Conservation (phyloP, 1,140 invertebrate species). For the Proales similis region DNA sequence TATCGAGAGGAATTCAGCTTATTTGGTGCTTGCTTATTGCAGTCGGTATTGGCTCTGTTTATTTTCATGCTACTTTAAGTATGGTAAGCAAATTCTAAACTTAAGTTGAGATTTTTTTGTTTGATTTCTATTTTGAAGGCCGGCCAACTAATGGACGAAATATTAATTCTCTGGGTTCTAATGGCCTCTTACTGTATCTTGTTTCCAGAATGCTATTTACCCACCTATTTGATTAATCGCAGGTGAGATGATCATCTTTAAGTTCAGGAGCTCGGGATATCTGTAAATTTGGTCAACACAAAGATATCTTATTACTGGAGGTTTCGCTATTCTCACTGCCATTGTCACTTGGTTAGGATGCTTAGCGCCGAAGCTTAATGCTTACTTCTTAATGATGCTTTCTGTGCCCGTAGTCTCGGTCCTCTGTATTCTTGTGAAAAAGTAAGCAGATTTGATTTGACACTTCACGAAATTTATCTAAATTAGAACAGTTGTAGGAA, state of each 20-base stretch:
- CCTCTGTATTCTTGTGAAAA: slow-evolving; percentile 61
- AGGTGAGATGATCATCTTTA: slow-evolving; percentile 54
- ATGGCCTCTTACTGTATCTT: slow-evolving; percentile 68
- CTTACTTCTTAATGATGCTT: slow-evolving; percentile 63
- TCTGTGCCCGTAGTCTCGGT: slow-evolving; percentile 63
- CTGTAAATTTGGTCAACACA: slow-evolving; percentile 13
- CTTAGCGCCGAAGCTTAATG: slow-evolving; percentile 9
- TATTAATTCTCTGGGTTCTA: slow-evolving; percentile 71
- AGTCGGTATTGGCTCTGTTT: slow-evolving; percentile 69
- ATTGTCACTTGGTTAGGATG: slow-evolving; percentile 24
- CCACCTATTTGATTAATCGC: slow-evolving; percentile 60
- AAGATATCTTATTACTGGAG: not conserved
- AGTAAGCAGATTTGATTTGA: slow-evolving; percentile 52
- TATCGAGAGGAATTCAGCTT: slow-evolving; percentile 67
- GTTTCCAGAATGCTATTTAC: slow-evolving; percentile 64
- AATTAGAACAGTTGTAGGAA: slow-evolving; percentile 28
- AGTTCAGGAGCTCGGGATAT: slow-evolving; percentile 50
- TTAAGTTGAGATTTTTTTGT: not conserved
- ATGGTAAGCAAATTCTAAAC: slow-evolving; percentile 53
- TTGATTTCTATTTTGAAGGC: not conserved
- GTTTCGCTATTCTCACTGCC: slow-evolving; percentile 1
- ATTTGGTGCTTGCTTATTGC: slow-evolving; percentile 68
- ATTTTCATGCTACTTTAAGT: slow-evolving; percentile 73
- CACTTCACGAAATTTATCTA: slow-evolving; percentile 1
- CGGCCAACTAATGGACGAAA: slow-evolving; percentile 69